Conservation (phyloP, 2,888 invertebrate species). For the Thera obeliscata region DNA sequence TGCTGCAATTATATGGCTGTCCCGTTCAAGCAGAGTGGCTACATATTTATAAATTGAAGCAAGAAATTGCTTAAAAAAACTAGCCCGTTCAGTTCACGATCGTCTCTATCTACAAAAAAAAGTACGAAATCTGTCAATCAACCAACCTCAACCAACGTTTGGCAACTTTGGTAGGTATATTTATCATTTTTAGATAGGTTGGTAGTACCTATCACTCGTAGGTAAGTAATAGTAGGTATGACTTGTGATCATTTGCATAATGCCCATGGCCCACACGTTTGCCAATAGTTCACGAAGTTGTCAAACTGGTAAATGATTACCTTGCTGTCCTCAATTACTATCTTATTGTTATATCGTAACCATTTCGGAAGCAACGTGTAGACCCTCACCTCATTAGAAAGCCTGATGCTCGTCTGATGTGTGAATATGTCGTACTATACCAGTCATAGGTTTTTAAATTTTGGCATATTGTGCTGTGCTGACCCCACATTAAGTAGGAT, state of each 20-base stretch:
- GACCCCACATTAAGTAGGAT: too few relatives aligned
- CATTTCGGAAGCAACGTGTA: slow-evolving; percentile 55
- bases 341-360: slow-evolving; percentile 44
- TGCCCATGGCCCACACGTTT: slow-evolving; percentile 32
- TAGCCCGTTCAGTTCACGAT: too few relatives aligned
- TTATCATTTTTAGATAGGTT: neutral
- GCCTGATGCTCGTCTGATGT: slow-evolving; percentile 22
- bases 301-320: slow-evolving; percentile 41
- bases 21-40: too few relatives aligned
- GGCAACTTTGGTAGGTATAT: neutral
- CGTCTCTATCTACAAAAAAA: too few relatives aligned
- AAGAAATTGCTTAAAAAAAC: too few relatives aligned
- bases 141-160: neutral
- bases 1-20: too few relatives aligned
- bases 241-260: slow-evolving; percentile 28
- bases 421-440: too few relatives aligned
- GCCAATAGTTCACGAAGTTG: slow-evolving; percentile 43
- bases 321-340: slow-evolving; percentile 41
- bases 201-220: neutral
- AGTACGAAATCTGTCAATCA: too few relatives aligned
- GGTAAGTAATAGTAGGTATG: slow-evolving; percentile 1
- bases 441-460: too few relatives aligned
- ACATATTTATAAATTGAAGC: too few relatives aligned
- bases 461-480: too few relatives aligned
- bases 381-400: slow-evolving; percentile 72